A percentile compares a stretch with the other conserved stretches of the same genome.
Conservation (phyloP, 2,113 vertebrate genomes). For the Prochilodus magdalenae region DNA sequence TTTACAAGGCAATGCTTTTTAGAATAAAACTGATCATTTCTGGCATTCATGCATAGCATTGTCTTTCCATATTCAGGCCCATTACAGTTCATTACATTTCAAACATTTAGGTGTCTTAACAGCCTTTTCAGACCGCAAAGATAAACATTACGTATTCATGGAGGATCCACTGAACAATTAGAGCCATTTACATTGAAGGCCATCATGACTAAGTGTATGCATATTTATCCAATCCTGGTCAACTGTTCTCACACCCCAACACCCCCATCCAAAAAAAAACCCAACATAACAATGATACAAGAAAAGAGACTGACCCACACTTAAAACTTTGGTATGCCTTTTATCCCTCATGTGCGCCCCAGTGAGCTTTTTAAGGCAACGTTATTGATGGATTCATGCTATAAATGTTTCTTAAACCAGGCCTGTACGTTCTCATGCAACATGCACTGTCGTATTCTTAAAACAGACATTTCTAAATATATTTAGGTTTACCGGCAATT, state of each 20-base stretch:
- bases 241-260: neutral
- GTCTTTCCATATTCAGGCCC: neutral
- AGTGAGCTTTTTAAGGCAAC: slow-evolving; percentile 45
- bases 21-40: slow-evolving; percentile 4
- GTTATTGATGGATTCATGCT: slow-evolving; percentile 41
- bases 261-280: neutral
- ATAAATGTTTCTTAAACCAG: slow-evolving; percentile 25
- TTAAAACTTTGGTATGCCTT: slow-evolving; percentile 54
- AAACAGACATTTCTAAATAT: slow-evolving; percentile 4
- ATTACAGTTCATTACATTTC: neutral
- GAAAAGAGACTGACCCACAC: slow-evolving; percentile 12
- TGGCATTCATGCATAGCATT: slow-evolving; percentile 8
- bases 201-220: neutral
- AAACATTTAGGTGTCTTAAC: slow-evolving; percentile 6
- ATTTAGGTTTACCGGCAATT: neutral
- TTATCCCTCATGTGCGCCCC: slow-evolving; percentile 1
- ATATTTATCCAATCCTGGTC: neutral
- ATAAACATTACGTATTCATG: neutral
- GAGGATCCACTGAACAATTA: neutral
- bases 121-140: slow-evolving; percentile 1
- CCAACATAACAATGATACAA: neutral
- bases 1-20: slow-evolving; percentile 22
- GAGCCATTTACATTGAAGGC: neutral
- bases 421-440: slow-evolving; percentile 45
- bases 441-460: slow-evolving; percentile 35